Evolutionary conservation across 2,888 invertebrate genomes (phyloP).

Genomic region (Rhingia rostrata): DNA sequence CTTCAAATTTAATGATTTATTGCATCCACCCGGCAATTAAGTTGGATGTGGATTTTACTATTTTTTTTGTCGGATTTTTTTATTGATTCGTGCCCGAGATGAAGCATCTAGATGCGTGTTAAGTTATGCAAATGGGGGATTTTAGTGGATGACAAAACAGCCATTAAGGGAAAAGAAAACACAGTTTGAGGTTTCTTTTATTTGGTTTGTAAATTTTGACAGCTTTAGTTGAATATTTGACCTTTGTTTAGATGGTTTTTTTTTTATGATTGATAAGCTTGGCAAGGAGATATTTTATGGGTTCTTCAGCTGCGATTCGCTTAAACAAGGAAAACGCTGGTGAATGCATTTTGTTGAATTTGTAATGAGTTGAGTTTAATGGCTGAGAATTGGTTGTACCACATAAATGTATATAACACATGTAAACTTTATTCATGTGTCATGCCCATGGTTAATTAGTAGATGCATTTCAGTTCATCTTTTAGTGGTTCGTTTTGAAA

Average conservation of each 20-base stretch:
- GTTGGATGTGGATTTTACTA: slow-evolving; percentile 40
- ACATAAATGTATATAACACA: too few relatives aligned
- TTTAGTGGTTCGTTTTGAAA: too few relatives aligned
- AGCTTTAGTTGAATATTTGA: slow-evolving; percentile 13
- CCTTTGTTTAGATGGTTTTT: not conserved
- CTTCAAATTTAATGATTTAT: slow-evolving; percentile 51
- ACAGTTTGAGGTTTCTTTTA: not conserved
- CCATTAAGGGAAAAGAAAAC: slow-evolving; percentile 37
- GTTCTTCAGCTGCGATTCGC: not conserved
- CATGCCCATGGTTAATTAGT: too few relatives aligned
- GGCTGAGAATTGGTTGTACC: too few relatives aligned
- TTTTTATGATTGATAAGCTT: slow-evolving; percentile 38
- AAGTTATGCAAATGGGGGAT: slow-evolving; percentile 55
- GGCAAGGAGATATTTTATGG: too few relatives aligned
- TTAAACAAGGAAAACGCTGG: not conserved
- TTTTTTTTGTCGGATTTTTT: not conserved
- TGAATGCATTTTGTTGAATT: too few relatives aligned
- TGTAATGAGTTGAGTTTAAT: too few relatives aligned
- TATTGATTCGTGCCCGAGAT: slow-evolving; percentile 28
- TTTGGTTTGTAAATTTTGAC: too few relatives aligned
- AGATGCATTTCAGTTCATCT: too few relatives aligned
- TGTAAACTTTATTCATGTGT: too few relatives aligned
- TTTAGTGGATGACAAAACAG: slow-evolving; percentile 32
- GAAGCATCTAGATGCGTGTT: slow-evolving; percentile 48
- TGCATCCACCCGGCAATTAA: slow-evolving; percentile 59